phyloP scores from a whole-genome alignment of 2,888 invertebrate genomes.

The Machimus atricapillus region DNA sequence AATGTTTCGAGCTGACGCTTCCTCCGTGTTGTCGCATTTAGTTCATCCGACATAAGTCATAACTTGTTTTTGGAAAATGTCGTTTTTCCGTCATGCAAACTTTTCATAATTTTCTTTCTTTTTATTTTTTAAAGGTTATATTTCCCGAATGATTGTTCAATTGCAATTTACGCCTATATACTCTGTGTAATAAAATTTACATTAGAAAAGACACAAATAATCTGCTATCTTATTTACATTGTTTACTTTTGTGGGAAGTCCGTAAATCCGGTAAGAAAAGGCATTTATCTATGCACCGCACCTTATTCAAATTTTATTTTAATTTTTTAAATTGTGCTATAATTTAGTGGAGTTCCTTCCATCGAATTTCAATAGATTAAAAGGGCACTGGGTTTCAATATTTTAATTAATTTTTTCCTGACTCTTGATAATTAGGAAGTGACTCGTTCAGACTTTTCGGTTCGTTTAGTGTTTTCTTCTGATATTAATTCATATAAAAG shows the following conservation, averaged over 20 bases:
- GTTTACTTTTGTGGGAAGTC: neutral
- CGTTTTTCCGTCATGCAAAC: neutral
- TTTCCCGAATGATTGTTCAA: neutral
- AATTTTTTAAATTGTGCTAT: neutral
- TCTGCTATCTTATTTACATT: too few species aligned
- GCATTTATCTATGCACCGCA: neutral
- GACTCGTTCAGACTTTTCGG: neutral
- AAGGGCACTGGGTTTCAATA: neutral
- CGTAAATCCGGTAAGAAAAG: neutral
- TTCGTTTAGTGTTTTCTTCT: too few species aligned
- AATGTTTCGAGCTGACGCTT: neutral
- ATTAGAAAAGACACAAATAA: neutral
- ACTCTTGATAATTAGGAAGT: neutral
- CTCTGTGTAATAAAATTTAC: neutral
- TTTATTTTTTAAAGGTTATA: neutral
- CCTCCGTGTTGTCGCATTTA: neutral
- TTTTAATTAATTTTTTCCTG: neutral
- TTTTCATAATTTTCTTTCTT: neutral
- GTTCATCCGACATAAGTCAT: neutral
- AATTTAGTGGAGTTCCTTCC: neutral
- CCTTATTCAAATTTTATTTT: neutral
- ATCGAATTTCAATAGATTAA: neutral
- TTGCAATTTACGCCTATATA: neutral
- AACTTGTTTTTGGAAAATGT: neutral
- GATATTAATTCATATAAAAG: too few species aligned